Evolutionary conservation across 37 sponge, comb jelly and placozoan species (phyloP), one percentile per base, ranked within the genome.

Genomic region (Diacarnus erythraeanus): DNA sequence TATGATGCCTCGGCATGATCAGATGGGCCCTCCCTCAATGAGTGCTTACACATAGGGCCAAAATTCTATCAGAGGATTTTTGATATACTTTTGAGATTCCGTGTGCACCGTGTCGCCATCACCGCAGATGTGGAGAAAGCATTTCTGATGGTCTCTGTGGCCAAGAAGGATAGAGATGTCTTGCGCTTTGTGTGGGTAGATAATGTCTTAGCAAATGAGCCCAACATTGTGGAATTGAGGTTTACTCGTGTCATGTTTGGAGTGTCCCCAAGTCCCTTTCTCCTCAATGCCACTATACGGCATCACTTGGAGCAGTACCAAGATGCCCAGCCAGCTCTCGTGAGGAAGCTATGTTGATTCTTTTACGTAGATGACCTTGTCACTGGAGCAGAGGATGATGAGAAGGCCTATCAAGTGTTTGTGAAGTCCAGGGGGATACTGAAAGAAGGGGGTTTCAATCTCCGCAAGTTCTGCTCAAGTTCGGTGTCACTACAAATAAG

Each of bases 1-100:
- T 87, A 87, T 75, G 77, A 87, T 67, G 81, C 87, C n/a, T n/a
- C n/a, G n/a, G n/a, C n/a, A n/a, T n/a, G n/a, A 33, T 80, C 80
- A 56, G 86, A 66, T 6, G 71, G 63, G 29, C 23, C 37, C 17
- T 12, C 35, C 25, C 42, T 18, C 27, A 38, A 75, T 79, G 86
- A 65, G 36, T 86, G 59, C 42, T 41, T 74, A 20, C 25, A 31
- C 66, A 58, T 71, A n/a, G 75, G 79, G 17, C 79, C 88, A 0
- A 71, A 71, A 25, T 77, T 82, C 64, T 23, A 61, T 38, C 88
- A 76, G 47, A 81, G 47, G 64, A 58, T 87, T 4, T 1, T 80
- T 17, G 81, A 68, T 47, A 68, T n/a, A n/a, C n/a, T n/a, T n/a
- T n/a, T n/a, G n/a, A n/a, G n/a, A n/a, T n/a, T n/a, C n/a, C n/a